These are phyloP conservation scores for Rissa tridactyla DNA, from an alignment of 2,113 vertebrate genomes.

Conservation along the genomic window DNA sequence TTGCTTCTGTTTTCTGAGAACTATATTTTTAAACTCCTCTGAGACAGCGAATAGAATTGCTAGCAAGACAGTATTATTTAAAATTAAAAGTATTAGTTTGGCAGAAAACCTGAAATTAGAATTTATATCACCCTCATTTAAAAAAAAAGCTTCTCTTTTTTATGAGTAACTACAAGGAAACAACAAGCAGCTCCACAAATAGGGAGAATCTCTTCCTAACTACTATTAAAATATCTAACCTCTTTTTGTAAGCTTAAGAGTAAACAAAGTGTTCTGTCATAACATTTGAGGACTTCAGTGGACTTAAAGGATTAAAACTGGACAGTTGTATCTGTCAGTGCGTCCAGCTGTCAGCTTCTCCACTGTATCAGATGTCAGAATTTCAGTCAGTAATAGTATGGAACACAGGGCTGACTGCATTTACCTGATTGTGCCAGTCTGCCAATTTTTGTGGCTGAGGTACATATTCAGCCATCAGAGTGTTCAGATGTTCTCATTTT, in stretches of 20 bases:
- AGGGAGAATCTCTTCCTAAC: not conserved
- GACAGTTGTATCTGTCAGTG: not conserved
- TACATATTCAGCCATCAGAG: not conserved
- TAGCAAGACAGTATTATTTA: not conserved
- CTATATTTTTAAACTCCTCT: not conserved
- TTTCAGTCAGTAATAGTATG: rapidly evolving
- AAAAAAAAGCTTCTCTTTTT: not conserved
- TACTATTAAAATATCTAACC: not conserved
- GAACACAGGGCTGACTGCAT: not conserved
- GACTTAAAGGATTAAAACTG: not conserved
- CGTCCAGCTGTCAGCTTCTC: not conserved
- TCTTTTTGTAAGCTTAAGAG: not conserved
- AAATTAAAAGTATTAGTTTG: not conserved
- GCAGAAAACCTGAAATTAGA: not conserved
- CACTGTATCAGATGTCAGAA: not conserved
- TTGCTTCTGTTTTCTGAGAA: not conserved
- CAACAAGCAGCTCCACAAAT: not conserved
- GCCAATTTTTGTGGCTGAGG: not conserved
- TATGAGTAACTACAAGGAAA: not conserved
- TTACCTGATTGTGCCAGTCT: not conserved
- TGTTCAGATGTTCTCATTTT: not conserved
- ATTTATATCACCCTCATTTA: not conserved
- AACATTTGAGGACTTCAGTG: not conserved
- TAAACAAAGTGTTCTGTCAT: not conserved
- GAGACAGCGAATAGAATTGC: not conserved